phyloP scores from a whole-genome alignment of 2,888 invertebrate genomes.

The Euplagia quadripunctaria region DNA sequence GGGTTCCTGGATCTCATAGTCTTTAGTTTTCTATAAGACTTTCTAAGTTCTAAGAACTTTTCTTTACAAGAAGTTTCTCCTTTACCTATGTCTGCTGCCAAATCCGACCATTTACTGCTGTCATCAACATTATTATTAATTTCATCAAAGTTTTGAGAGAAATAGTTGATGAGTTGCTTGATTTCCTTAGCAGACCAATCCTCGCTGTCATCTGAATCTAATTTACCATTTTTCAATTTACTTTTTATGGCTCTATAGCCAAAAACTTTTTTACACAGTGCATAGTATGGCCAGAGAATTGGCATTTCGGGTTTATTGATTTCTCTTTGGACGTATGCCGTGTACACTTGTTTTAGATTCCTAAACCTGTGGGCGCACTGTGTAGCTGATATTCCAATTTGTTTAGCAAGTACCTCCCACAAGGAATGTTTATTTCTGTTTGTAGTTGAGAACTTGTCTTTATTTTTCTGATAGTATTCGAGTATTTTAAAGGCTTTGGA shows the following conservation, averaged over 20 bases:
- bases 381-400: constrained; percentile 69
- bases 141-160: constrained; percentile 63
- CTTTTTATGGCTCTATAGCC: constrained; percentile 76
- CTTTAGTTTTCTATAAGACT: constrained; percentile 77
- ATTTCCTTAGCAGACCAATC: constrained; percentile 78
- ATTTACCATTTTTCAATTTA: constrained; percentile 70
- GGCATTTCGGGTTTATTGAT: constrained; percentile 78
- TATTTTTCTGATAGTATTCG: constrained; percentile 77
- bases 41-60: constrained; percentile 76
- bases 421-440: constrained; percentile 67
- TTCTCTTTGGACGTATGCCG: constrained; percentile 73
- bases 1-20: constrained; percentile 74
- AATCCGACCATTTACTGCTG: constrained; percentile 59
- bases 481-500: constrained; percentile 76
- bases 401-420: constrained; percentile 71
- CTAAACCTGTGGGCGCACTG: constrained; percentile 79
- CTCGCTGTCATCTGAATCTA: constrained; percentile 62
- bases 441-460: constrained; percentile 72
- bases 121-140: constrained; percentile 63
- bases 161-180: constrained; percentile 71
- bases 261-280: constrained; percentile 79
- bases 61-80: constrained; percentile 65
- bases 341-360: constrained; percentile 78
- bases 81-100: constrained; percentile 65
- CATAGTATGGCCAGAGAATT: constrained; percentile 79